These are phyloP conservation scores for Bettongia penicillata DNA, from an alignment of 2,113 vertebrate genomes.

Conservation along the genomic window DNA sequence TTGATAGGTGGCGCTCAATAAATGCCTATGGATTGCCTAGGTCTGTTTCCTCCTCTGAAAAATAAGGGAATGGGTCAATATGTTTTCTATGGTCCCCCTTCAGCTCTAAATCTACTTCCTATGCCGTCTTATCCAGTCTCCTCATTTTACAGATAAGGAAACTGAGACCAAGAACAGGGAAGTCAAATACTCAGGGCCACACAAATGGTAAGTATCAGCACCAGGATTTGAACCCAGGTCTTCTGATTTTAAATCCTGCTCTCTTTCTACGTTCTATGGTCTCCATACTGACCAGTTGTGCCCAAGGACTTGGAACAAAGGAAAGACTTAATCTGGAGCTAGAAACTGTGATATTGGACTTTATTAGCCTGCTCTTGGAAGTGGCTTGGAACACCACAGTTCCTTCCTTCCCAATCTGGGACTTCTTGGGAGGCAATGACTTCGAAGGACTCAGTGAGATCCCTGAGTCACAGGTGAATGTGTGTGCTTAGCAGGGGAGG, in stretches of 20 bases:
- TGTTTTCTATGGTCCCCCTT: too few species aligned
- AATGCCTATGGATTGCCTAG: not conserved
- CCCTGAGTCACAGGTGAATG: conserved; percentile 61
- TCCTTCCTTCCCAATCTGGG: conserved; percentile 50
- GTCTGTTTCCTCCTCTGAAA: not conserved
- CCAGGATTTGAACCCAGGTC: not conserved
- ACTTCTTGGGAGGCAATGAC: not conserved
- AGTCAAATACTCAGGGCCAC: not conserved
- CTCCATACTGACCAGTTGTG: not conserved
- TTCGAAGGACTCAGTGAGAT: accelerated
- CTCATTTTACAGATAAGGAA: not conserved
- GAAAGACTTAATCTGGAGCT: not conserved
- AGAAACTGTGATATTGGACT: not conserved
- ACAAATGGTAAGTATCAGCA: not conserved
- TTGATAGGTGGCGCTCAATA: not conserved
- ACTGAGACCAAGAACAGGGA: not conserved
- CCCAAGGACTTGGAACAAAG: not conserved
- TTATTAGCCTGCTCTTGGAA: not conserved
- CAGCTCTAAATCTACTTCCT: too few species aligned
- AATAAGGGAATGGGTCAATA: too few species aligned
- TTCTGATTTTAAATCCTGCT: not conserved
- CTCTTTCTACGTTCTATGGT: not conserved
- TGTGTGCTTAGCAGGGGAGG: conserved; percentile 44
- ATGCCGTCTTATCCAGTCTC: too few species aligned
- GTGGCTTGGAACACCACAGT: not conserved